These are phyloP conservation scores for Huso huso DNA, from an alignment of 2,797 vertebrate species.

Conservation along the genomic window DNA sequence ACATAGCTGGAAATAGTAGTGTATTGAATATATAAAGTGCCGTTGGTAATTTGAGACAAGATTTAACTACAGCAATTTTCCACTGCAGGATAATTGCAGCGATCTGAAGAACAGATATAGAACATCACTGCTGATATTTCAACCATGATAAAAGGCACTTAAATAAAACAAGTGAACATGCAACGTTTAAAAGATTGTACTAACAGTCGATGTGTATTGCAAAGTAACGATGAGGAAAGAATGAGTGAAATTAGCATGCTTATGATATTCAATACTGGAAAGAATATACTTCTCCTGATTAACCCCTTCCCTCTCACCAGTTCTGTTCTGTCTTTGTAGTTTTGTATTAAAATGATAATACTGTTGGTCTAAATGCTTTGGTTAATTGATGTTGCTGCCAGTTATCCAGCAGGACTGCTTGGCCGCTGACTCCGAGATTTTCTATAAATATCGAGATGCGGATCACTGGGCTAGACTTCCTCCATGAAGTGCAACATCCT, in stretches of 20 bases:
- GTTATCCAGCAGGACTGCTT: too few species aligned
- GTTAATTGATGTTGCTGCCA: too few species aligned
- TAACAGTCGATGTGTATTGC: conserved; percentile 16
- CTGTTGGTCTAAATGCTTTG: too few species aligned
- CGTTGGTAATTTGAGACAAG: conserved; percentile 14
- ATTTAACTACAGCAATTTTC: conserved; percentile 26
- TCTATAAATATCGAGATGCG: too few species aligned
- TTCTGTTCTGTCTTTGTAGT: too few species aligned
- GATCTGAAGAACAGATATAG: conserved; percentile 12
- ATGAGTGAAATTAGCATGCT: not conserved
- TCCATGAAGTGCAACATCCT: too few species aligned
- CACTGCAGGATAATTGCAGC: conserved; percentile 16
- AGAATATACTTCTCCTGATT: not conserved
- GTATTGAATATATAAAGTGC: conserved; percentile 7
- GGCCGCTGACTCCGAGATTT: too few species aligned
- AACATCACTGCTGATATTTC: conserved; percentile 13
- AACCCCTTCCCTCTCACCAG: too few species aligned
- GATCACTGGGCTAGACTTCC: too few species aligned
- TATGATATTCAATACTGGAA: not conserved
- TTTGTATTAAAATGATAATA: too few species aligned
- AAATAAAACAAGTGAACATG: conserved; percentile 12
- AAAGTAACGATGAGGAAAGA: conserved; percentile 13
- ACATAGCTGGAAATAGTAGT: conserved; percentile 4
- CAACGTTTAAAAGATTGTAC: conserved; percentile 17
- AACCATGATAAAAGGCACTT: conserved; percentile 18